Evolutionary conservation across 2,888 invertebrate genomes (phyloP), one percentile per base, ranked within the genome.

Genomic region (Pseudoips prasinana): DNA sequence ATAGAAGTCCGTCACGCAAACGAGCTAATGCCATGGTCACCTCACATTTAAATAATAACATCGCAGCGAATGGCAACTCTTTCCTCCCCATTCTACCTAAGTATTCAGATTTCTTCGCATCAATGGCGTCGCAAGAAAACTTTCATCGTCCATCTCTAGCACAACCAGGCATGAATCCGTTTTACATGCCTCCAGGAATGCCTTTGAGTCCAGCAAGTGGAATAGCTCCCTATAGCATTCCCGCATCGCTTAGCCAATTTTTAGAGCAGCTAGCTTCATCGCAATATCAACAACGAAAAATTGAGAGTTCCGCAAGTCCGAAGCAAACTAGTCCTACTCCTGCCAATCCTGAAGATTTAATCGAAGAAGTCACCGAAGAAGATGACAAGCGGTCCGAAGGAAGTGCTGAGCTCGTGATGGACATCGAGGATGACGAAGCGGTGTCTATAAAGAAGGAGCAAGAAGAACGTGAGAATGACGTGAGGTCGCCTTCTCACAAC

Each of bases 11-110:
- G 5, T 90, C 91, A 46, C 82, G 90, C 14, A 91, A 91, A 47
- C 76, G 89, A 36, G 72, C 87, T 8, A 79, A 74, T 24, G 78
- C 84, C 0, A 69, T 88, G 68, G 83, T 80, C 10, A 80, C 90
- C 1, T 84, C 83, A 25, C 87, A 90, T 34, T 60, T 90, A 37
- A 91, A 90, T 55, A 91, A 90, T 55, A 90, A 83, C 50, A 62
- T 85, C 25, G 64, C 82, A 29, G 73, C 78, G 24, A 90, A 89
- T 46, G 89, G 90, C 39, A 78, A 91, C 66, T 89, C 92, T n/a
- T 95, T 94, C 66, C 89, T 94, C 58, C 93, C 94, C 14, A 94
- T 94, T 46, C 77, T 94, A 36, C 94, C 94, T 0, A 94, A 94
- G 68, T 92, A 92, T 63, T 90, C 75, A 90, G 92, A 92, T 23